A percentile compares a stretch with the other conserved stretches of the same genome.
These are phyloP conservation scores for Delphinus delphis DNA, from an alignment of 2,113 vertebrate genomes.

Conservation along the genomic window DNA sequence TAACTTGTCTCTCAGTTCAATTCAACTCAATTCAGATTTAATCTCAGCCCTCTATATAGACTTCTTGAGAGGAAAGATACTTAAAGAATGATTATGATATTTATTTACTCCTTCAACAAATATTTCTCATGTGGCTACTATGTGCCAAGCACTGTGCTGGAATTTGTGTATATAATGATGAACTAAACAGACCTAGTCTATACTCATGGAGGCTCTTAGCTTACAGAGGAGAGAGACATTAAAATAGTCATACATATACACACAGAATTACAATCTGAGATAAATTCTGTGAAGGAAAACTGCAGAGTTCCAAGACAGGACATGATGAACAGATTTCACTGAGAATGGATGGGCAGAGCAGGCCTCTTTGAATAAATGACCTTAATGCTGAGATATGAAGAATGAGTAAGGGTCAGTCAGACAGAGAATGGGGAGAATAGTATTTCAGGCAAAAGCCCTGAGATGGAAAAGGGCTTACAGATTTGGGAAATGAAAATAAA, in stretches of 20 bases:
- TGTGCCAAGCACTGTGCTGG: background rate
- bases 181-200: background rate
- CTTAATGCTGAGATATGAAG: background rate
- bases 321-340: background rate
- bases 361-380: background rate
- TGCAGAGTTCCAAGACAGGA: background rate
- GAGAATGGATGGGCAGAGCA: background rate
- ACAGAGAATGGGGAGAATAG: background rate
- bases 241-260: background rate
- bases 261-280: background rate
- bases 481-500: constrained; percentile 1
- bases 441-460: background rate
- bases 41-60: background rate
- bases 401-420: background rate
- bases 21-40: constrained; percentile 45
- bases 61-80: constrained; percentile 12
- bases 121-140: background rate
- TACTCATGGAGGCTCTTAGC: background rate
- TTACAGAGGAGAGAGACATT: background rate
- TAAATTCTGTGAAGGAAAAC: background rate
- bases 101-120: constrained; percentile 37
- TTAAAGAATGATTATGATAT: constrained; percentile 45
- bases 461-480: background rate
- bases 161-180: background rate
- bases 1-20: constrained; percentile 26